Conservation (phyloP, 2,113 vertebrate genomes). For the Corythoichthys haematopterus region DNA sequence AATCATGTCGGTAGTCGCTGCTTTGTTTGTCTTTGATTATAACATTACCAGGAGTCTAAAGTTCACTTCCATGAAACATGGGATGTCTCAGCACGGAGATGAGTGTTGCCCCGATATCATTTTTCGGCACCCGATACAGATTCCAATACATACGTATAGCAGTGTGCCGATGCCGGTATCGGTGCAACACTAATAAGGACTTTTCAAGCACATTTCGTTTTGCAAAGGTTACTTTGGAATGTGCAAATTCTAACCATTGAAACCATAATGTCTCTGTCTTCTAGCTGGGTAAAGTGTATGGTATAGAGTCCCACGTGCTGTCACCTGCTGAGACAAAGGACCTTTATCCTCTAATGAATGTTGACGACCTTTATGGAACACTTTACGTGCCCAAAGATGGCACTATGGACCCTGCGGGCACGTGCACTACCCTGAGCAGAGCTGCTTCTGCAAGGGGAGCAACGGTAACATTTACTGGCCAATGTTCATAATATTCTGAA, state of each 20-base stretch:
- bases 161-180: no score
- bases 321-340: conserved; percentile 86
- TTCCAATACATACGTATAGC: no score
- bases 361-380: conserved; percentile 85
- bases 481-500: no score
- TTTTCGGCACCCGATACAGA: no score
- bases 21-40: conserved; percentile 10
- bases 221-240: not conserved
- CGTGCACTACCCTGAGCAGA: conserved; percentile 82
- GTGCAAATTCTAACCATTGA: not conserved
- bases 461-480: conserved; percentile 65
- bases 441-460: conserved; percentile 83
- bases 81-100: not conserved
- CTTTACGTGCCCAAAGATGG: conserved; percentile 92
- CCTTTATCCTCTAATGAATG: conserved; percentile 93
- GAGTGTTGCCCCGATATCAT: no score
- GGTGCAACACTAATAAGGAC: not conserved
- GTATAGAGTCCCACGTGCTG: conserved; percentile 89
- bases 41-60: conserved; percentile 5
- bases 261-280: not conserved
- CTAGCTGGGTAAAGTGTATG: conserved; percentile 91
- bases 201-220: not conserved
- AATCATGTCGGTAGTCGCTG: not conserved
- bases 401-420: conserved; percentile 94
- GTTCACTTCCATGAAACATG: conserved; percentile 5